Evolutionary conservation across 1,140 invertebrate genomes (phyloP).

Genomic region (Diachasmimorpha longicaudata): DNA sequence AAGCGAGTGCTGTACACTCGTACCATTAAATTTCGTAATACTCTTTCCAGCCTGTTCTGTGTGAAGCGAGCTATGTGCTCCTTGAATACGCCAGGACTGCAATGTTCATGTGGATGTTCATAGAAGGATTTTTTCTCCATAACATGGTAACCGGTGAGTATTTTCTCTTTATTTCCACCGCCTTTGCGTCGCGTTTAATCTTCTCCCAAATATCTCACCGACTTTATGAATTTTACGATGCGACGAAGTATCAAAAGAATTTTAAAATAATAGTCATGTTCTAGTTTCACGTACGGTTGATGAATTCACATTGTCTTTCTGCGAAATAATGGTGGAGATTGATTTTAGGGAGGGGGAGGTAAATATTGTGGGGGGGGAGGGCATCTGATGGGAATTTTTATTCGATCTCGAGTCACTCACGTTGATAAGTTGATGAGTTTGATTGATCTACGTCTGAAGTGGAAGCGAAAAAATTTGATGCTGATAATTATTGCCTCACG

Average conservation of each 20-base stretch:
- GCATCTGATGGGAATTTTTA: no score
- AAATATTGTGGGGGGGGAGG: no score
- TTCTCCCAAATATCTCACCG: background rate
- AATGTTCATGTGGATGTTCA: slow-evolving; percentile 96
- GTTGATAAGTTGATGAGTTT: no score
- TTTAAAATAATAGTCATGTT: background rate
- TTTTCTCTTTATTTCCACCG: background rate
- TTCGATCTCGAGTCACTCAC: no score
- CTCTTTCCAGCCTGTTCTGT: slow-evolving; percentile 73
- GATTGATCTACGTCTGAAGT: no score
- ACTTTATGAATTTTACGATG: background rate
- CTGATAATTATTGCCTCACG: no score
- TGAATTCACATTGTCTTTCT: no score
- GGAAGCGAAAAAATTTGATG: no score
- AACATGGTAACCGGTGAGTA: slow-evolving; percentile 76
- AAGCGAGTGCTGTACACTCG: background rate
- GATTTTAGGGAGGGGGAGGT: no score
- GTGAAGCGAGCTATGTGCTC: slow-evolving; percentile 78
- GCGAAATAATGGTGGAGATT: no score
- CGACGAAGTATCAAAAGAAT: background rate
- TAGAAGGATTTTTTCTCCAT: slow-evolving; percentile 87
- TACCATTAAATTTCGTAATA: background rate
- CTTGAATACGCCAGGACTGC: slow-evolving; percentile 87
- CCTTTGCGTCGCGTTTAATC: background rate
- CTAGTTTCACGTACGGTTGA: background rate